Evolutionary conservation across 2,797 vertebrate species (phyloP), one percentile per base, ranked within the genome.

Genomic region (Microctenopoma lineatum): DNA sequence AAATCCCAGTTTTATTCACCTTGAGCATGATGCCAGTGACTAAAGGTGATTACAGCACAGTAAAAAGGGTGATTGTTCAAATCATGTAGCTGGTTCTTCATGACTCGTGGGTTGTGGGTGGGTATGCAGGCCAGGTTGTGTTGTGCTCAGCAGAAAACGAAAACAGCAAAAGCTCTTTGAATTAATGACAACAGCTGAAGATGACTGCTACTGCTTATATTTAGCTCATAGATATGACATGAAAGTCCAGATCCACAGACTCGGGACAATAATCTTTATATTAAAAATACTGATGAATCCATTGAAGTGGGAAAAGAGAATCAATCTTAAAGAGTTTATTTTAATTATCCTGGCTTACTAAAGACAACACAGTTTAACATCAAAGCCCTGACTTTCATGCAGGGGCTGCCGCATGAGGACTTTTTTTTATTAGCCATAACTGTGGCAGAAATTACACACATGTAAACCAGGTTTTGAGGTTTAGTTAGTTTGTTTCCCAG

Each of bases 391-490:
- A 63, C 27, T 70, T 51, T 7, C 60, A 51, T 44, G 42, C 56
- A 41, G 39, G 54, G 54, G 8, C 68, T 61, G 45, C 46, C 59
- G 36, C 62, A 80, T 16, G 9, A 79, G 34, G 56, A 46, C 38
- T 27, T 47, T 41, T 47, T 41, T 29, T 71, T 53, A 74, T 79
- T 14, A 61, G 61, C 50, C 56, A 44, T 50, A 36, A 69, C 52
- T 18, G 34, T 1, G 45, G 70, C 56, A 75, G 47, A 81, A 75
- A 81, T 57, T 18, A 66, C 59, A 79, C 53, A 66, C 66, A 80
- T 85, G 61, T 63, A 80, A 65, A 79, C 59, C 56, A 62, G 75
- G 36, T 66, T 74, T 72, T 81, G 75, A 65, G 79, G 67, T 32
- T 76, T 50, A 16, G 54, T 73, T 48, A 15, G 59, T 26, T 73